phyloP scores from a whole-genome alignment of 2,888 invertebrate species.

The Osmoderma eremita region DNA sequence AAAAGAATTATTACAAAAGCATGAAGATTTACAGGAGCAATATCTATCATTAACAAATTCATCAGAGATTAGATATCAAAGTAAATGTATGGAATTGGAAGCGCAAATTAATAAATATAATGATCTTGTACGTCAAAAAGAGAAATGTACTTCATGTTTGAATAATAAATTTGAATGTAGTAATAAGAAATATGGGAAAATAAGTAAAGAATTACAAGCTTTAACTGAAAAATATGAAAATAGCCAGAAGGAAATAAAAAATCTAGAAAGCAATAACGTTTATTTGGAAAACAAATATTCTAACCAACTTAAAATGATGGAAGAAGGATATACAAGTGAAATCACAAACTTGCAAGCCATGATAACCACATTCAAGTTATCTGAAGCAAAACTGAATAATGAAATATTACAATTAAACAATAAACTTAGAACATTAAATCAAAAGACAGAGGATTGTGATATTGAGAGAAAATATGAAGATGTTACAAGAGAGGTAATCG shows the following conservation, averaged over 20 bases:
- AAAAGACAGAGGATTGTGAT: background rate
- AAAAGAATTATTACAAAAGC: conserved; percentile 15
- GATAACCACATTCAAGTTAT: background rate
- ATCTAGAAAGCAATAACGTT: background rate
- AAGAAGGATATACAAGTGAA: conserved; percentile 3
- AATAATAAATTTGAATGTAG: conserved; percentile 4
- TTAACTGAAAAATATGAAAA: background rate
- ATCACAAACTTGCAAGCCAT: background rate
- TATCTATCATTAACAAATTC: conserved; percentile 16
- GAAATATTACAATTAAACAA: conserved; percentile 10
- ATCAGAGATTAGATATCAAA: conserved; percentile 39
- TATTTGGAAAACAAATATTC: background rate
- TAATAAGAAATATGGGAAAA: conserved; percentile 4
- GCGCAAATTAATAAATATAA: conserved; percentile 15
- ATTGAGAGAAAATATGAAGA: too few species aligned
- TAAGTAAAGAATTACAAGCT: conserved; percentile 16
- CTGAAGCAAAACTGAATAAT: conserved; percentile 4
- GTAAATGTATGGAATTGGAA: conserved; percentile 28
- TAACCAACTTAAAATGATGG: background rate
- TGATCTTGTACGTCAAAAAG: conserved; percentile 1
- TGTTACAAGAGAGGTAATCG: too few species aligned
- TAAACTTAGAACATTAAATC: background rate
- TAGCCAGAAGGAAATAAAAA: conserved; percentile 1
- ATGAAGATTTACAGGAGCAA: conserved; percentile 15
- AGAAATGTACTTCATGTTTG: conserved; percentile 4